Evolutionary conservation across 2,113 vertebrate genomes (phyloP), one percentile per base, ranked within the genome.

Genomic region (Oncorhynchus mykiss): DNA sequence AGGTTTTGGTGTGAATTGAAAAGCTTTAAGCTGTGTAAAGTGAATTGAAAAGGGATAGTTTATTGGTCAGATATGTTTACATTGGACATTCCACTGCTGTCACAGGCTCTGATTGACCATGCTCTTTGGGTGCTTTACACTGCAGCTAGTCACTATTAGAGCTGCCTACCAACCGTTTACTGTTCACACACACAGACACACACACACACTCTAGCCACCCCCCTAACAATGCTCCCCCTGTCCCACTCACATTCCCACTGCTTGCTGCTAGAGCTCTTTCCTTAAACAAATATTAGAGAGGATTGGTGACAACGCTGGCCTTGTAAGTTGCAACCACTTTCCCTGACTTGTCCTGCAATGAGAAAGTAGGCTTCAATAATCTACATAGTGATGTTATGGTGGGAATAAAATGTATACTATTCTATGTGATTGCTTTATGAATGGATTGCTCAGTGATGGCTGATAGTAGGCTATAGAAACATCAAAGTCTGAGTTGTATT

Each of bases 161-260:
- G 51, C 51, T 54, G 51, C 14, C 51, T 18, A 54, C 51, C 51
- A 5, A 54, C 51, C 14, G 51, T 45, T 45, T 45, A 45, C 39
- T 9, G 39, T 45, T 9, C 39, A 45, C 39, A 45, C 31, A 34
- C 39, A 11, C 39, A 45, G 68, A 68, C 65, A 76, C 9, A 45
- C 39, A 45, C 39, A 45, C 54, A 27, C 54, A 59, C 14, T 48
- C 24, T 39, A 29, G 54, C 77, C 60, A 45, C 57, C 22, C 39
- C 0, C 34, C 73, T 79, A 39, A 89, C 88, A 91, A 76, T 83
- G 80, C 80, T 34, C 16, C 27, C 76, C 75, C 77, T 89, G 84
- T 90, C 69, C 69, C 77, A 71, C 20, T 24, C 27, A 69, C 77
- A 80, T 78, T 80, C 84, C 78, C 67, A 83, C 71, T 76, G 65